Evolutionary conservation across 2,113 vertebrate genomes (phyloP).

Genomic region (Tachysurus fulvidraco): DNA sequence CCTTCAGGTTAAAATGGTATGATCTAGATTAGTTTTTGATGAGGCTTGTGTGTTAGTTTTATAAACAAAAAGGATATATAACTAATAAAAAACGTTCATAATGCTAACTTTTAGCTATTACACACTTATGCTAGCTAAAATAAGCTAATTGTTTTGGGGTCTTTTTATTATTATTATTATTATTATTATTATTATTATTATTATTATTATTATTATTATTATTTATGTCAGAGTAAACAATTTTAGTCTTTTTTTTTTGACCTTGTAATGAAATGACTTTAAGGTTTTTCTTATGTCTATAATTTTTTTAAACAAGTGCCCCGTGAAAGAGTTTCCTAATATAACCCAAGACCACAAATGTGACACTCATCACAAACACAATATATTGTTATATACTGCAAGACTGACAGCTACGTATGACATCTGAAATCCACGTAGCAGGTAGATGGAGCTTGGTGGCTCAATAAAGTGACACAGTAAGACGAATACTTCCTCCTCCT

Average conservation of each 20-base stretch:
- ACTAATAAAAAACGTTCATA: too few relatives aligned
- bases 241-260: background rate
- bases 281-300: background rate
- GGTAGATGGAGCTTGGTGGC: conserved; percentile 60
- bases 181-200: too few relatives aligned
- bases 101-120: too few relatives aligned
- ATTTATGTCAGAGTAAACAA: background rate
- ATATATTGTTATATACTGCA: background rate
- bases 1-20: too few relatives aligned
- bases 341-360: background rate
- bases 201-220: background rate
- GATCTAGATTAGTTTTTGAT: too few relatives aligned
- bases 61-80: too few relatives aligned
- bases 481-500: conserved; percentile 71
- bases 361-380: background rate
- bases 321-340: background rate
- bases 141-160: background rate
- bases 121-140: background rate
- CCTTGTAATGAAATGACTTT: background rate
- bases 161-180: background rate
- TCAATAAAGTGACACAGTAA: conserved; percentile 66
- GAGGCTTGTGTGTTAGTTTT: too few relatives aligned
- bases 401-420: background rate
- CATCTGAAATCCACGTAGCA: conserved; percentile 34
- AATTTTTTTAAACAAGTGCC: background rate